Percentiles rank a stretch among this genome's conserved stretches.
These are phyloP conservation scores for Ambastaia sidthimunki DNA, from an alignment of 2,797 vertebrate genomes.

Conservation along the genomic window DNA sequence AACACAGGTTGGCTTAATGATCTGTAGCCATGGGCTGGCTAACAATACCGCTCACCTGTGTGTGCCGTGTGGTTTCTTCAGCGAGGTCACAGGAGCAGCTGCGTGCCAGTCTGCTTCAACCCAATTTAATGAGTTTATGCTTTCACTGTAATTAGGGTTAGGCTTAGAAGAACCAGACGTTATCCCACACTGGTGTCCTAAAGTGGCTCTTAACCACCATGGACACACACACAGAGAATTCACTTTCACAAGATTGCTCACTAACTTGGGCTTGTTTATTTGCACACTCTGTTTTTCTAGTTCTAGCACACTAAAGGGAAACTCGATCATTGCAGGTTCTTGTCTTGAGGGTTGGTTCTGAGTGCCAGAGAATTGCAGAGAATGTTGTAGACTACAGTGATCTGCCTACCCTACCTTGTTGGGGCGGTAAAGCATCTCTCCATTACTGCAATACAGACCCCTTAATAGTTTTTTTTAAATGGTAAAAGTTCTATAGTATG, in stretches of 20 bases:
- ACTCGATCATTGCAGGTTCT: too few relatives aligned
- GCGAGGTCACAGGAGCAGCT: constrained; percentile 16
- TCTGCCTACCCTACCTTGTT: too few relatives aligned
- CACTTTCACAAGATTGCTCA: background rate
- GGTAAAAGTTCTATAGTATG: too few relatives aligned
- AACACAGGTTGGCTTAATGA: constrained; percentile 54
- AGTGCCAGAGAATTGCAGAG: too few relatives aligned
- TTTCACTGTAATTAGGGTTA: constrained; percentile 59
- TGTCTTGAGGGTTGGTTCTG: too few relatives aligned
- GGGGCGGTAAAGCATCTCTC: too few relatives aligned
- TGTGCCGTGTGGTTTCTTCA: constrained; percentile 35
- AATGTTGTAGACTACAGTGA: too few relatives aligned
- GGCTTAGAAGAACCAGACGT: constrained; percentile 22
- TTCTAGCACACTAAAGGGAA: too few relatives aligned
- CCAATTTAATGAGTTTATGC: constrained; percentile 56
- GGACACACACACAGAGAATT: background rate
- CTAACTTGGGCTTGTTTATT: background rate
- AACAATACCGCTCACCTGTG: constrained; percentile 43
- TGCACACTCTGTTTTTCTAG: too few relatives aligned
- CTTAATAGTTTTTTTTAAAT: too few relatives aligned
- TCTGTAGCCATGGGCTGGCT: constrained; percentile 45
- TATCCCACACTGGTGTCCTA: background rate
- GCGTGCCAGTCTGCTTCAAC: constrained; percentile 36
- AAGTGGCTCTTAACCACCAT: constrained; percentile 3
- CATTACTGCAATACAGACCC: too few relatives aligned